Evolutionary conservation across 2,797 vertebrate species (phyloP).

Genomic region (Manis crassicaudata): DNA sequence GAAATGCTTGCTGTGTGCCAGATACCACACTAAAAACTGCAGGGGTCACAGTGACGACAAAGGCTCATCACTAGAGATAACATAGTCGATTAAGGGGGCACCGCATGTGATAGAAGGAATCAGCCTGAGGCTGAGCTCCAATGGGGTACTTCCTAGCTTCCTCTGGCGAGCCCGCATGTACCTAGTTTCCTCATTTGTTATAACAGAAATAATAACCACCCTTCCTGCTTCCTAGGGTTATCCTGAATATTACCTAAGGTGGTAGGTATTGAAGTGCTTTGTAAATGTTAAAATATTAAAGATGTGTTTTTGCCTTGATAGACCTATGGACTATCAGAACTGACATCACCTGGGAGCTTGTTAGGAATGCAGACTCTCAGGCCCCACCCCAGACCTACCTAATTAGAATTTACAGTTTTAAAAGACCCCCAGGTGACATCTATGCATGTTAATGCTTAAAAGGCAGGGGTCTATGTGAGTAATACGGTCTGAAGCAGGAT

Average conservation of each 20-base stretch:
- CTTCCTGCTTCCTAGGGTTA: neutral
- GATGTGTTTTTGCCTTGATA: neutral
- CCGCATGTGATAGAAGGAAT: neutral
- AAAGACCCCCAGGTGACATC: neutral
- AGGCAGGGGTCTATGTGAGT: neutral
- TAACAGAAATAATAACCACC: neutral
- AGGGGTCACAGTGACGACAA: neutral
- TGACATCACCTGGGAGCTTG: neutral
- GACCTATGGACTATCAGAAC: neutral
- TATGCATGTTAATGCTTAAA: neutral
- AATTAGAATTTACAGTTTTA: neutral
- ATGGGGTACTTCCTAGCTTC: neutral
- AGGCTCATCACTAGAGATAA: neutral
- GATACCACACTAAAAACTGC: neutral
- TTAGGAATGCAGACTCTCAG: neutral
- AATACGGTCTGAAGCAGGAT: neutral
- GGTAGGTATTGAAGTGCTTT: neutral
- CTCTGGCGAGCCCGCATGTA: neutral
- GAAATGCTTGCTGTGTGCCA: neutral
- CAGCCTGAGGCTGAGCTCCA: neutral
- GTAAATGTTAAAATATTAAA: constrained; percentile 3
- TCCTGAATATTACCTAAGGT: neutral
- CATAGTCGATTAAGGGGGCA: neutral
- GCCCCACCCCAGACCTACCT: neutral
- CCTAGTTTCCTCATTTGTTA: neutral